Evolutionary conservation across 2,113 vertebrate genomes (phyloP), one percentile per base, ranked within the genome.

Genomic region (Physeter macrocephalus): DNA sequence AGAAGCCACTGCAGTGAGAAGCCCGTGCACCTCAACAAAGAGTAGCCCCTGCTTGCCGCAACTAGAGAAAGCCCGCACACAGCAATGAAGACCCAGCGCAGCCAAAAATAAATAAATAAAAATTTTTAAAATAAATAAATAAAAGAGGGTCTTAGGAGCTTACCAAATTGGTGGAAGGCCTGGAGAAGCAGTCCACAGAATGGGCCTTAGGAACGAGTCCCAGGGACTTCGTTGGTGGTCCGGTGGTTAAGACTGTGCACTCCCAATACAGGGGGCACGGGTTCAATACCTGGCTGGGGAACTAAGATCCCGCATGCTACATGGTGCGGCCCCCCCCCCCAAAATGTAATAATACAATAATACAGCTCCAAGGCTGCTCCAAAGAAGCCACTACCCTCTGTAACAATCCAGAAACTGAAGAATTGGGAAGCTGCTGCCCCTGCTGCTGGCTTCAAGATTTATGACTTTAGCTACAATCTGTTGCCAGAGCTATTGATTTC

Each of bases 321-420:
- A 57, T 5, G 20, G 54, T 57, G 54, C 0, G 2, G 18, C 1
- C 15, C 52, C 52, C 52, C 52, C 15, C 15, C 1, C 54, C 0
- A 46, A 57, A 21, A 57, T 54, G 46, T n/a, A 39, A n/a, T 34
- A 36, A 57, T 52, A 49, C 15, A n/a, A 34, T 43, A 85, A 52
- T 52, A 52, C 52, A 52, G 15, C 52, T 52, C 52, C 5, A 75
- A 17, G 18, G 5, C 61, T n/a, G 15, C 25, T 71, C 27, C 34
- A 4, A 27, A 46, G 74, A 36, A 43, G 14, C 59, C 36, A 23
- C 59, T 66, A 6, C 7, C 43, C 21, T 66, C 43, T 41, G 15
- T 46, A 66, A 8, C n/a, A 46, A 11, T n/a, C 27, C n/a, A 78
- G 57, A 57, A 54, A 52, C 34, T 80, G 17, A 31, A 69, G 72